Percentiles rank a stretch among this genome's conserved stretches.
Evolutionary conservation across 1,140 invertebrate species (phyloP).

Genomic region (Danaus plexippus): DNA sequence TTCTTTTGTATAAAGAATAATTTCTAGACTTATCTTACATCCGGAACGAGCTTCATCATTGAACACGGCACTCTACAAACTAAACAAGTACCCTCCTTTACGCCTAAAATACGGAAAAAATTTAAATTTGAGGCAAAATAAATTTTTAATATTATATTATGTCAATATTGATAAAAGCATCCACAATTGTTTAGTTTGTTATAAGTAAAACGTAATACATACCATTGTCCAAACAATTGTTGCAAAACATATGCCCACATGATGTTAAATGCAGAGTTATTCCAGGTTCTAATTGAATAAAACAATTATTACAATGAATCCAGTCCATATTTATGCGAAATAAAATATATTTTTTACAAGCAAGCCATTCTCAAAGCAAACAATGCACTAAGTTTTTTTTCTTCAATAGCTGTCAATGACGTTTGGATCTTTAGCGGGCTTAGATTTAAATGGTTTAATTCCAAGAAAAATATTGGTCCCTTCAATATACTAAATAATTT

Average conservation of each 20-base stretch:
- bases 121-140: background rate
- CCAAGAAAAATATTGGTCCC: too few relatives aligned
- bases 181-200: background rate
- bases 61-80: conserved; percentile 60
- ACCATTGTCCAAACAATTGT: conserved; percentile 59
- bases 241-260: conserved; percentile 71
- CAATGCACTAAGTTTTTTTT: too few relatives aligned
- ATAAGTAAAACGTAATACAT: conserved; percentile 22
- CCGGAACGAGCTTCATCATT: conserved; percentile 60
- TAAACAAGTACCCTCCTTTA: conserved; percentile 58
- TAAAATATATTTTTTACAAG: conserved; percentile 5
- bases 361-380: too few relatives aligned
- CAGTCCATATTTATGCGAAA: conserved; percentile 56
- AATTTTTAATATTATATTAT: background rate
- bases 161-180: conserved; percentile 7
- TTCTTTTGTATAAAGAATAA: too few relatives aligned
- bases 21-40: conserved; percentile 42
- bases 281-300: conserved; percentile 55
- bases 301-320: conserved; percentile 72
- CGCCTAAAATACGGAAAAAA: conserved; percentile 30
- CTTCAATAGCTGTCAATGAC: too few relatives aligned
- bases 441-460: too few relatives aligned
- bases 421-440: too few relatives aligned
- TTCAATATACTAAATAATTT: too few relatives aligned
- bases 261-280: conserved; percentile 62